A percentile compares a stretch with the other conserved stretches of the same genome.
phyloP scores from a whole-genome alignment of 23 tunicate genomes.

The Diplosoma virens region DNA sequence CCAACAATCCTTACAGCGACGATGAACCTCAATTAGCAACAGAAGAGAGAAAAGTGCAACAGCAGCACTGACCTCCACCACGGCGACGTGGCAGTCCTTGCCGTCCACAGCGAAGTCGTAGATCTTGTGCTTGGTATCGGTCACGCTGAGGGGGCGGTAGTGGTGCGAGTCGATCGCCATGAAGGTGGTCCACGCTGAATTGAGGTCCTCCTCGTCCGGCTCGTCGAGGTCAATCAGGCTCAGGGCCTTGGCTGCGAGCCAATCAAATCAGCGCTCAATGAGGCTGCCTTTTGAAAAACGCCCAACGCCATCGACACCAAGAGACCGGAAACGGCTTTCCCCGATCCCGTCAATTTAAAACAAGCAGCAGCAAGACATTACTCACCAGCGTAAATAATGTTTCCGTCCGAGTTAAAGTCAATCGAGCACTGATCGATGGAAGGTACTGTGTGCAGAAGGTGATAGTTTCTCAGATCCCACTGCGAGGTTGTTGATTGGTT shows the following conservation, averaged over 20 bases:
- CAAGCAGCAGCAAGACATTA: too few species aligned
- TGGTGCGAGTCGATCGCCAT: constrained; percentile 59
- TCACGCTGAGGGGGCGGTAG: constrained; percentile 61
- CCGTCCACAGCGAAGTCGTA: constrained; percentile 72
- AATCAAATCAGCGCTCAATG: too few species aligned
- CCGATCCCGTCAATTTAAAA: too few species aligned
- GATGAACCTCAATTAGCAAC: too few species aligned
- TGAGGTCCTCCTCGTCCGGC: constrained; percentile 24
- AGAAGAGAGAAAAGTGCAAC: too few species aligned
- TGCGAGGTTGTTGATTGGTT: not conserved
- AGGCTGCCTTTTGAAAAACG: too few species aligned
- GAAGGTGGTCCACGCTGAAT: constrained; percentile 44
- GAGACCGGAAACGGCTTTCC: too few species aligned
- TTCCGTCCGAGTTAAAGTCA: constrained; percentile 51
- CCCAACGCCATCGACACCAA: too few species aligned
- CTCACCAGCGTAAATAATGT: constrained; percentile 66
- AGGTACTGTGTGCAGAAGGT: constrained; percentile 74
- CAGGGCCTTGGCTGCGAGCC: not conserved
- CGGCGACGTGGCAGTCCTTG: constrained; percentile 56
- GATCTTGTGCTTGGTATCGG: constrained; percentile 62
- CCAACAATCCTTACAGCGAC: too few species aligned
- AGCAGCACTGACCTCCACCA: constrained; percentile 44
- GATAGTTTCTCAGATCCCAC: constrained; percentile 89
- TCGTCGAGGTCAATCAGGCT: constrained; percentile 19
- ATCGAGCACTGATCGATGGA: constrained; percentile 60